phyloP scores from a whole-genome alignment of 2,888 invertebrate genomes.

The Eilema griseolum region DNA sequence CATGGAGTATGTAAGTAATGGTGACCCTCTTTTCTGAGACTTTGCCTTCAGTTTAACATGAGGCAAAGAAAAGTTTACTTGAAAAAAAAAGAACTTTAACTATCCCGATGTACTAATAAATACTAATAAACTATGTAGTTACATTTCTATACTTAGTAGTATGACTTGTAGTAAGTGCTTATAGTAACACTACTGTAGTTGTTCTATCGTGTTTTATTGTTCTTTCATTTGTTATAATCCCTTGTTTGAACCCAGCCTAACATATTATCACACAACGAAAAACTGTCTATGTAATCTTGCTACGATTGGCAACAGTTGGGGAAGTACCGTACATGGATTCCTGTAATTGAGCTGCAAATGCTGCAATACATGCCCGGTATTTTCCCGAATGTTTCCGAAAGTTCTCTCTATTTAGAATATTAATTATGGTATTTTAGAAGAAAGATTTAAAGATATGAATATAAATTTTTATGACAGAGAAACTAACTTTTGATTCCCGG shows the following conservation, averaged over 20 bases:
- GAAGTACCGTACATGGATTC: not conserved
- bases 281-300: not conserved
- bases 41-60: too few species aligned
- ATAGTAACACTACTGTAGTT: not conserved
- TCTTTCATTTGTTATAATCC: not conserved
- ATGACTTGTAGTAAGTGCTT: not conserved
- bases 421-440: too few species aligned
- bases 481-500: too few species aligned
- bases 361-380: not conserved
- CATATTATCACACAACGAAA: conserved; percentile 1
- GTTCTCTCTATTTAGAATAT: too few species aligned
- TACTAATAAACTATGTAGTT: not conserved
- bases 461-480: too few species aligned
- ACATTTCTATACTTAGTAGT: not conserved
- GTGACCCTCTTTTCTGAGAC: too few species aligned
- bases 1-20: too few species aligned
- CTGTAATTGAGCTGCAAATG: not conserved
- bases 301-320: not conserved
- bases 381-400: not conserved
- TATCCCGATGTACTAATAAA: not conserved
- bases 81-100: too few species aligned
- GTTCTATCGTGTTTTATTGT: not conserved
- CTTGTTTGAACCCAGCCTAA: not conserved
- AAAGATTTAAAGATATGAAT: too few species aligned
- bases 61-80: too few species aligned